Percentiles rank a stretch among this genome's conserved stretches.
These are phyloP conservation scores for Apomyelois bistriatella DNA, from an alignment of 2,888 invertebrate species.

Conservation along the genomic window DNA sequence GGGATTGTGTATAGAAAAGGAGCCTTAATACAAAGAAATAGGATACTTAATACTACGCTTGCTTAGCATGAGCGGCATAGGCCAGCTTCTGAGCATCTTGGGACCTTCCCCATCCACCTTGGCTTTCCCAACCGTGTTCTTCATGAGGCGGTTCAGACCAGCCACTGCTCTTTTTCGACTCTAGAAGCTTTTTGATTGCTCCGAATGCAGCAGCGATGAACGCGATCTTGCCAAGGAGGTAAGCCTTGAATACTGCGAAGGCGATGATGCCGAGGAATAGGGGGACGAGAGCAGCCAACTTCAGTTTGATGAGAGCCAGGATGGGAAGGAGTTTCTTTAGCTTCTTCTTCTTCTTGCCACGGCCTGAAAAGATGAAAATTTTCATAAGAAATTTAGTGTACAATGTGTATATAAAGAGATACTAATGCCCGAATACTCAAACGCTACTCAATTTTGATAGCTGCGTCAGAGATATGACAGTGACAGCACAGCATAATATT, in stretches of 20 bases:
- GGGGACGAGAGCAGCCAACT: constrained; percentile 87
- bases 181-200: constrained; percentile 83
- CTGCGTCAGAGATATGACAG: too few species aligned
- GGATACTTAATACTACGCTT: constrained; percentile 40
- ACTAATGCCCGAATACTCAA: too few species aligned
- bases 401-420: too few species aligned
- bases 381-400: too few species aligned
- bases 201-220: constrained; percentile 88
- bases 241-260: constrained; percentile 90
- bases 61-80: constrained; percentile 82
- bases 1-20: too few species aligned
- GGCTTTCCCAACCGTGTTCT: constrained; percentile 72
- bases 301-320: constrained; percentile 88
- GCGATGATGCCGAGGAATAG: constrained; percentile 87
- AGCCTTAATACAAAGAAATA: too few species aligned
- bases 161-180: constrained; percentile 86
- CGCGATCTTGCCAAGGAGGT: constrained; percentile 90
- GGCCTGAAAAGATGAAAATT: constrained; percentile 67
- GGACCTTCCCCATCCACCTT: constrained; percentile 84
- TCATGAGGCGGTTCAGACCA: constrained; percentile 84
- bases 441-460: too few species aligned
- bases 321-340: constrained; percentile 88
- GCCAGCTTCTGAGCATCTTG: constrained; percentile 84
- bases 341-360: constrained; percentile 90
- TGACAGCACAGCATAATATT: too few species aligned